A percentile compares a stretch with the other conserved stretches of the same genome.
Conservation (phyloP, 1,140 invertebrate genomes). For the Monochamus saltuarius region DNA sequence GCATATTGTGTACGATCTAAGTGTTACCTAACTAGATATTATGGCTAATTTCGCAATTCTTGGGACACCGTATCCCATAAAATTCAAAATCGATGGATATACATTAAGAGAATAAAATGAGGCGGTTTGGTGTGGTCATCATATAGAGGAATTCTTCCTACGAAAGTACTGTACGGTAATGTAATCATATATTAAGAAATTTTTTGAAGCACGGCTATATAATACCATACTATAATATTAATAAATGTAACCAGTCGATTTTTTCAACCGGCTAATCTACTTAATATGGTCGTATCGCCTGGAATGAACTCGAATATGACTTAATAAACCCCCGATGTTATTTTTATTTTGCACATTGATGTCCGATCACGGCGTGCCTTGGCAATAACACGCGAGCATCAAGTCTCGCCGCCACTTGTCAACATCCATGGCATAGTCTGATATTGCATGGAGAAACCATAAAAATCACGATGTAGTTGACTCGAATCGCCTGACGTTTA, state of each 20-base stretch:
- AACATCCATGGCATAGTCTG: conserved; percentile 20
- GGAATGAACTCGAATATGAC: conserved; percentile 32
- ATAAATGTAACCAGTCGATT: conserved; percentile 35
- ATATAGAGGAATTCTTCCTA: conserved; percentile 7
- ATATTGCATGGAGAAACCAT: conserved; percentile 27
- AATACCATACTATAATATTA: conserved; percentile 37
- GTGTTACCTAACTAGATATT: conserved; percentile 2
- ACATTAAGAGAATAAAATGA: conserved; percentile 5
- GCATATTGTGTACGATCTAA: conserved; percentile 5
- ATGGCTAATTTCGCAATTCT: conserved; percentile 8
- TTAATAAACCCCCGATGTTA: conserved; percentile 38
- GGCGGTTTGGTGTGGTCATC: conserved; percentile 5
- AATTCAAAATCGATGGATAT: conserved; percentile 11
- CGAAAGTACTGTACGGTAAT: conserved; percentile 23
- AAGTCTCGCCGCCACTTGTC: conserved; percentile 17
- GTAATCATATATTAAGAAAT: conserved; percentile 21
- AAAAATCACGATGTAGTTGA: conserved; percentile 28
- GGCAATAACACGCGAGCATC: conserved; percentile 11
- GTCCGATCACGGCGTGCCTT: conserved; percentile 20
- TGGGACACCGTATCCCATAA: conserved; percentile 7
- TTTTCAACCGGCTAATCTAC: conserved; percentile 32
- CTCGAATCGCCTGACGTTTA: conserved; percentile 29
- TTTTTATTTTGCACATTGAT: conserved; percentile 34
- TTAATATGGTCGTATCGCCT: conserved; percentile 21
- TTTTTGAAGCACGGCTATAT: conserved; percentile 22